Percentiles rank a stretch among this genome's conserved stretches.
Conservation (phyloP, 2,888 invertebrate genomes). For the Yponomeuta sedellus region DNA sequence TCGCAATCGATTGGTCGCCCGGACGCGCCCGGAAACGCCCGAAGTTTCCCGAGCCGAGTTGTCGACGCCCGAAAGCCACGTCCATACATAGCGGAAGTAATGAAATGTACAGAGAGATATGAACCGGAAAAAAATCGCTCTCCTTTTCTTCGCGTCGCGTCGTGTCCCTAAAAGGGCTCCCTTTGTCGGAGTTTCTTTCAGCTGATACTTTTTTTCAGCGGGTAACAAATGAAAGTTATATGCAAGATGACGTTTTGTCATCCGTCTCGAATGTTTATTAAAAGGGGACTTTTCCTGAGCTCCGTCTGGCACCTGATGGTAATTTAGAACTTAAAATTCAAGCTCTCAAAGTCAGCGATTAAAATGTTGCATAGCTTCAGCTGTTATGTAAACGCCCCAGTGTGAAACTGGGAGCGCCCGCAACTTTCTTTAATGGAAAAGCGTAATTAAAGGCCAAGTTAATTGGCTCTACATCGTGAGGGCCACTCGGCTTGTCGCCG, state of each 20-base stretch:
- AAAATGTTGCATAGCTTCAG: constrained; percentile 1
- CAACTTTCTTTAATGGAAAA: constrained; percentile 45
- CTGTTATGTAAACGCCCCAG: constrained; percentile 7
- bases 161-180: constrained; percentile 50
- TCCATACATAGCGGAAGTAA: constrained; percentile 72
- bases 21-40: constrained; percentile 45
- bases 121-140: constrained; percentile 73
- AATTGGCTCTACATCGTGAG: constrained; percentile 51
- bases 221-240: constrained; percentile 47
- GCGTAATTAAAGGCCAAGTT: constrained; percentile 54
- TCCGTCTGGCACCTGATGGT: not conserved
- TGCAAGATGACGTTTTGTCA: constrained; percentile 35
- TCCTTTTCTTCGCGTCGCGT: constrained; percentile 61
- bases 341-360: not conserved
- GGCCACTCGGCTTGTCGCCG: constrained; percentile 38
- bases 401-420: constrained; percentile 28
- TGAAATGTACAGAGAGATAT: constrained; percentile 74
- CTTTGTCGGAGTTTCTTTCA: constrained; percentile 58
- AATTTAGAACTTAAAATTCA: not conserved
- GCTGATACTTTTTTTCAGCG: constrained; percentile 33
- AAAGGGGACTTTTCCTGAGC: not conserved
- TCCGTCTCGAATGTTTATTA: not conserved
- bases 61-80: constrained; percentile 34
- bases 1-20: constrained; percentile 61
- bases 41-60: constrained; percentile 28